These are phyloP conservation scores for Sinhomidia bicolor DNA, from an alignment of 2,888 invertebrate species.

Conservation along the genomic window DNA sequence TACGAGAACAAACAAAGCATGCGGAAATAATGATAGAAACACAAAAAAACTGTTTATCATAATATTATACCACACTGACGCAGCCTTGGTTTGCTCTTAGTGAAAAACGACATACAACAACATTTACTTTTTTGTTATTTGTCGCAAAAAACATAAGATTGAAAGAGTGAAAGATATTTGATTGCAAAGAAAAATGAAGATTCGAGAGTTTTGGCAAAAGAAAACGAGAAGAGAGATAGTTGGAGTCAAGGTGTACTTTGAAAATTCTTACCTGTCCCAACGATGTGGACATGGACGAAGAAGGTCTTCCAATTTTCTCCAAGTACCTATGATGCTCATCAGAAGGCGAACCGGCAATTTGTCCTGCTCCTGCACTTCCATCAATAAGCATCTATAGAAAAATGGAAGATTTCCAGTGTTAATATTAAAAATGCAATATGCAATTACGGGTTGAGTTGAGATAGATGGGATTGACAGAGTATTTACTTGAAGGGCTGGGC, in stretches of 20 bases:
- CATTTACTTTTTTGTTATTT: no score
- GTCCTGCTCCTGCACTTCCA: slow-evolving; percentile 15
- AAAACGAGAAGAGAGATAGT: neutral
- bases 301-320: slow-evolving; percentile 61
- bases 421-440: neutral
- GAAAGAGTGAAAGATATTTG: neutral
- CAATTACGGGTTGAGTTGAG: no score
- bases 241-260: neutral
- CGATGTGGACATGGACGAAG: slow-evolving; percentile 57
- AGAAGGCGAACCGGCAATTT: slow-evolving; percentile 37
- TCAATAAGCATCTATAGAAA: slow-evolving; percentile 59
- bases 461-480: neutral
- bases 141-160: slow-evolving; percentile 50
- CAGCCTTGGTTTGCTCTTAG: no score
- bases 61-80: neutral
- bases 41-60: neutral
- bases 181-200: slow-evolving; percentile 52
- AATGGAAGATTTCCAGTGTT: neutral
- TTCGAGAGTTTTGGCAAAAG: slow-evolving; percentile 59
- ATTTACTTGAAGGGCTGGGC: slow-evolving; percentile 74
- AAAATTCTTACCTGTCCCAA: slow-evolving; percentile 65
- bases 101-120: no score
- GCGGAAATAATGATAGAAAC: slow-evolving; percentile 20
- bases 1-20: slow-evolving; percentile 38
- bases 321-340: slow-evolving; percentile 61